Percentiles rank a stretch among this genome's conserved stretches.
Conservation (phyloP, 2,113 vertebrate species). For the Catagonus wagneri region DNA sequence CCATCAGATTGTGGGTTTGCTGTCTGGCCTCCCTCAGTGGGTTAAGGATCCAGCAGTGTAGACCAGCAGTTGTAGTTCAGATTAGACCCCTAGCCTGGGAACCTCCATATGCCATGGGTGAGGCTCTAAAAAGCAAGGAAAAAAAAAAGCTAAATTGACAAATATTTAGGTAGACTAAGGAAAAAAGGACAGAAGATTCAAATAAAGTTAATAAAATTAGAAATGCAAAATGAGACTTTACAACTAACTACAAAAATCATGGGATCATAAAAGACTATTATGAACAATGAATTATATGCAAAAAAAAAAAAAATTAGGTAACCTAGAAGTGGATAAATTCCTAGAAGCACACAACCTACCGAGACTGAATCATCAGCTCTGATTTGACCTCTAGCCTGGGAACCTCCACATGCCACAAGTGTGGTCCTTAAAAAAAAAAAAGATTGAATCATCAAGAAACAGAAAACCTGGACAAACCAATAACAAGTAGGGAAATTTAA, state of each 20-base stretch:
- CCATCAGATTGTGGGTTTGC: too few relatives aligned
- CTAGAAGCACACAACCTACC: background rate
- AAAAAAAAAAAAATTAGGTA: background rate
- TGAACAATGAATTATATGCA: background rate
- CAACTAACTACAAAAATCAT: background rate
- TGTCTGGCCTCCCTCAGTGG: too few relatives aligned
- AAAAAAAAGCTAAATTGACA: background rate
- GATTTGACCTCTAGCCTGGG: too few relatives aligned
- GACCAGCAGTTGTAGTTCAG: too few relatives aligned
- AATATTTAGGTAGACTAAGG: background rate
- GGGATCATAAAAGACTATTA: background rate
- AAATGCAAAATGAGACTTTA: background rate
- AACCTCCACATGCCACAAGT: too few relatives aligned
- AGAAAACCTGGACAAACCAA: background rate
- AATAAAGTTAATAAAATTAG: background rate
- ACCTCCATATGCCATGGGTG: too few relatives aligned
- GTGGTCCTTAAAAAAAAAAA: background rate
- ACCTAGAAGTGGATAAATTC: background rate
- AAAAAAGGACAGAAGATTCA: background rate
- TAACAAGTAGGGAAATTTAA: background rate
- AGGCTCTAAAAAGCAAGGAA: too few relatives aligned
- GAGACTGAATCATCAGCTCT: background rate
- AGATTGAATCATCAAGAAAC: background rate
- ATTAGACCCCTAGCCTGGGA: too few relatives aligned
- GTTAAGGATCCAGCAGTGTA: too few relatives aligned